Base-by-base conservation (phyloP, 2,888 invertebrate species). In the Apamea monoglypha region DNA sequence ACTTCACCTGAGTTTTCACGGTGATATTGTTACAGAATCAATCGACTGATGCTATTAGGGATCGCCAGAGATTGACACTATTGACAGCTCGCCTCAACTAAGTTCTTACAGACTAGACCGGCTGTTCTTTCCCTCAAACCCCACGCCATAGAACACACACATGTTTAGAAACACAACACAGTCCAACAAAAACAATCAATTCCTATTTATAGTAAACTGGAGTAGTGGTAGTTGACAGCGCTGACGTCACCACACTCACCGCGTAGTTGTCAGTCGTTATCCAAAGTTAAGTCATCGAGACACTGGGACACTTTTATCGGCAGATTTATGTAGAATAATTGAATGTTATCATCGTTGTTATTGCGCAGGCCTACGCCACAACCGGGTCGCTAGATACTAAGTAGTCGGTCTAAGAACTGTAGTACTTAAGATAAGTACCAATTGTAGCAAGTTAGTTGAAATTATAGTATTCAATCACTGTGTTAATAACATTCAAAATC, bases 321-420 rank as follows among this genome's bases (percentile, higher is more conserved):
- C 67, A 84, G 87, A 87, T 89, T 84, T 88, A 87, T 85, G 86
- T 84, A 44, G 74, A 90, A 85, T 87, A 86, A 90, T 89, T 87
- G 81, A 86, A 81, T 84, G 74, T 70, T 84, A 80, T 88, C 87
- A 75, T 29, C 32, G 59, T 83, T 70, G 73, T 83, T 78, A 72
- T 80, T 87, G 63, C 66, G 71, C 56, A 76, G 44, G 68, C 61
- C 44, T 82, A 53, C 53, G 32, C 47, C 74, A 56, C 56, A 61
- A 85, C 18, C 69, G n/a, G 53, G 76, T 12, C 53, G 64, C 69
- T 73, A 73, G 50, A n/a, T 84, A 40, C 0, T 32, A n/a, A n/a
- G 40, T 47, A 71, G 32, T 59, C 56, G 16, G 44, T 63, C 59
- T 74, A 71, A 64, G 63, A 70, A 82, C 67, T 74, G 12, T 70